These are phyloP conservation scores for Phenganax marumi DNA, from an alignment of 92 coral and sea anemone genomes.

Conservation along the genomic window DNA sequence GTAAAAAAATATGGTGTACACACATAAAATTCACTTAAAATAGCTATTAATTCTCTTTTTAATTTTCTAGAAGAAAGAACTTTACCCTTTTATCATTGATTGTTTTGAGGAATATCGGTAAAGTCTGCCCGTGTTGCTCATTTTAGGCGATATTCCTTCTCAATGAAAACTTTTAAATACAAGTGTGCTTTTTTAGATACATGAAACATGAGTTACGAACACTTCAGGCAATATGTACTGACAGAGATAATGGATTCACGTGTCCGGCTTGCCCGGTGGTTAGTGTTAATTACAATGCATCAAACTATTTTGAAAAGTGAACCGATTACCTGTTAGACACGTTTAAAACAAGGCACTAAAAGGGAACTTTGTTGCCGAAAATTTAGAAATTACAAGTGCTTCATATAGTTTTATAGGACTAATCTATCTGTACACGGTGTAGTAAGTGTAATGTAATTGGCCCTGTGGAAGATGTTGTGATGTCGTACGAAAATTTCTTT, in stretches of 20 bases:
- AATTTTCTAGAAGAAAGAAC: background rate
- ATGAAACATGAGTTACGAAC: conserved; percentile 26
- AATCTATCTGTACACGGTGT: no score
- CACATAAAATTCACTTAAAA: no score
- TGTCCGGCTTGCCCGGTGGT: conserved; percentile 17
- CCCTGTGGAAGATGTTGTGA: no score
- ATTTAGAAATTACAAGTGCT: no score
- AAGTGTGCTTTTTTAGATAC: background rate
- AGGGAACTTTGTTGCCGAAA: no score
- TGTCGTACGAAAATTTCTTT: no score
- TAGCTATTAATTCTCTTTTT: background rate
- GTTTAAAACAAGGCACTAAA: no score
- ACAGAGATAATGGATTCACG: conserved; percentile 5
- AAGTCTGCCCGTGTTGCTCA: background rate
- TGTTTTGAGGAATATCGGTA: conserved; percentile 11
- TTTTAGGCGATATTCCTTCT: no score
- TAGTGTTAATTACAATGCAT: background rate
- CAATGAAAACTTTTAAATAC: no score
- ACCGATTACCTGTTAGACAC: no score
- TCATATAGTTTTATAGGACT: no score
- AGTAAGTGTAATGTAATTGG: no score
- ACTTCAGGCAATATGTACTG: conserved; percentile 1
- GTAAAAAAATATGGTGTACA: background rate
- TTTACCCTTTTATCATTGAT: background rate
- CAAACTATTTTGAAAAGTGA: background rate